These are phyloP conservation scores for Atractosteus spatula DNA, from an alignment of 2,113 vertebrate genomes.

Conservation along the genomic window DNA sequence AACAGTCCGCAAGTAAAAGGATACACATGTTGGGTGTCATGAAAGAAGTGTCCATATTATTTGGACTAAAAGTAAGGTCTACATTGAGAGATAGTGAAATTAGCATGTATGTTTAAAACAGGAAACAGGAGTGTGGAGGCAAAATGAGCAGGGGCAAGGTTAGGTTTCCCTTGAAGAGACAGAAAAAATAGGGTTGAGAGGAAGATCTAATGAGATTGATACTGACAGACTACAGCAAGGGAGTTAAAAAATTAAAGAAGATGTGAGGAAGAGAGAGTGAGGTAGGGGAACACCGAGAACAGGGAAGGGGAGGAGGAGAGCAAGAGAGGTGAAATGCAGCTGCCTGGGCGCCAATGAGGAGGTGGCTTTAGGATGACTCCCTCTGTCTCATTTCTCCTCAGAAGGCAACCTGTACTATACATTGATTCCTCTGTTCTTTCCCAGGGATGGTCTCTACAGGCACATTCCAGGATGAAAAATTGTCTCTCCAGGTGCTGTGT, in stretches of 20 bases:
- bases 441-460: background rate
- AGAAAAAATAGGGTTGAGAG: background rate
- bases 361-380: background rate
- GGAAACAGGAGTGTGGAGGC: no score
- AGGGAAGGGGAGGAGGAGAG: background rate
- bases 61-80: no score
- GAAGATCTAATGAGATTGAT: background rate
- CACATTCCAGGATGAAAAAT: slow-evolving; percentile 20
- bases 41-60: no score
- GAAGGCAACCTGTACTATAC: no score
- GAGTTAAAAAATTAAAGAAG: background rate
- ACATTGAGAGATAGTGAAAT: no score
- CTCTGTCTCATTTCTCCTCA: no score
- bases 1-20: no score
- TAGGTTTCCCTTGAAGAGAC: background rate
- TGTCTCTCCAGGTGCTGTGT: slow-evolving; percentile 17
- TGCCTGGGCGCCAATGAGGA: slow-evolving; percentile 3
- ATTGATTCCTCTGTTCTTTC: no score
- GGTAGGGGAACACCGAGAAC: background rate
- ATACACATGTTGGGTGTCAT: no score
- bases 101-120: no score
- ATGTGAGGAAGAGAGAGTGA: background rate
- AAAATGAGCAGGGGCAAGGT: no score
- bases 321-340: slow-evolving; percentile 2
- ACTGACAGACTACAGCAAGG: background rate